Base-by-base conservation (phyloP, 1,140 invertebrate genomes). In the Metaphire vulgaris region DNA sequence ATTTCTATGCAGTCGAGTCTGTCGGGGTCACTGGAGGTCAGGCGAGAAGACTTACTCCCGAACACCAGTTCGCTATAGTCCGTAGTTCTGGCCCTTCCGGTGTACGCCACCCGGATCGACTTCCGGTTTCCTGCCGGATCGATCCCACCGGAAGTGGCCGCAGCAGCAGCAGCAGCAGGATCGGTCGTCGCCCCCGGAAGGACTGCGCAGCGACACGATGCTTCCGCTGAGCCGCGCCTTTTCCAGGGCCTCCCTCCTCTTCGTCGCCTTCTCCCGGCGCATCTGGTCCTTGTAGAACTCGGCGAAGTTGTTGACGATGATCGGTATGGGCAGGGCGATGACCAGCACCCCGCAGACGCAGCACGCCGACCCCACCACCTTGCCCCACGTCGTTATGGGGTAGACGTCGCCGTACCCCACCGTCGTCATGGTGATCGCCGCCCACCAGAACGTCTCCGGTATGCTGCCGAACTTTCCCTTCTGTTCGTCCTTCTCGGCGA, bases 201-300 rank as follows among this genome's bases (percentile, higher is more conserved):
- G 15, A 34, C 41, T 30, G 26, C 41, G 72, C 15, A 73, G 41
- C 14, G 72, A 73, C 1, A 73, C 72, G 72, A 73, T 73, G 72
- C 93, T 96, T 81, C 96, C 96, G 87, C 97, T 96, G 78, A 95
- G 89, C 85, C 97, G 97, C 80, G 96, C 96, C 82, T 95, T 90
- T 88, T 97, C 77, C 14, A 80, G 34, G 67, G 94, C 94, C 88
- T 98, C 96, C 65, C 94, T 90, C 77, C 96, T 89, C 87, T 98
- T 98, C 76, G 98, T 90, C 77, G 96, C 96, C 88, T 99, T 99
- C 88, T 99, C 97, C 79, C 96, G 90, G 84, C 96, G 90, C 95
- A 98, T 97, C 91, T 98, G 96, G 87, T 98, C 98, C 90, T 98
- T 98, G 91, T 99, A 98, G 90, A 98, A 99, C 91, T 98, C 96